Percentiles rank a stretch among this genome's conserved stretches.
Conservation (phyloP, 2,797 vertebrate species). For the Danio aesculapii region DNA sequence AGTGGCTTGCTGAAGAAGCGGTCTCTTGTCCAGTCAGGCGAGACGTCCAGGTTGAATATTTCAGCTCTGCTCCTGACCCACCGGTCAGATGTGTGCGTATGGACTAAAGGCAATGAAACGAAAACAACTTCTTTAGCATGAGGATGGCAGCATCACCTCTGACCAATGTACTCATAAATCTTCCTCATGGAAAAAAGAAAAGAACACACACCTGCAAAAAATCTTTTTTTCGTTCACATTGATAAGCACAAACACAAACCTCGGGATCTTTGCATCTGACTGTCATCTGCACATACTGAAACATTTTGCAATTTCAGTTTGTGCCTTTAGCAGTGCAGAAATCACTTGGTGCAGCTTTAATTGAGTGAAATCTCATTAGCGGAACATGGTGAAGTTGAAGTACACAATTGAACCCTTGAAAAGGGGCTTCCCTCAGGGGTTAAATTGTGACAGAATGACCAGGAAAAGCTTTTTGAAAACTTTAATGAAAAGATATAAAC, state of each 20-base stretch:
- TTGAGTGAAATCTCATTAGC: background rate
- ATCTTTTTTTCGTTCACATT: background rate
- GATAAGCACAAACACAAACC: background rate
- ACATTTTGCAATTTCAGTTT: background rate
- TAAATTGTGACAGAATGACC: background rate
- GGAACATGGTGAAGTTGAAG: background rate
- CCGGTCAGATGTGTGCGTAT: background rate
- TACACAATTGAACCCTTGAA: background rate
- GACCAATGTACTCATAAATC: slow-evolving; percentile 28
- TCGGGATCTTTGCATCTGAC: background rate
- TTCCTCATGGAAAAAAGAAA: background rate
- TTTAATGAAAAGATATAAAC: background rate
- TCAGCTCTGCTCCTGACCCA: slow-evolving; percentile 33
- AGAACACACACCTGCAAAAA: background rate
- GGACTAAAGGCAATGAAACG: slow-evolving; percentile 20
- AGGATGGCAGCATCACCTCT: background rate
- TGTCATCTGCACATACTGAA: background rate
- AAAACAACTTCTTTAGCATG: slow-evolving; percentile 33
- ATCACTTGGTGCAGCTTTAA: background rate
- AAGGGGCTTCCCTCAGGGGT: background rate
- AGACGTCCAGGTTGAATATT: slow-evolving; percentile 35
- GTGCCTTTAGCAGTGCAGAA: background rate
- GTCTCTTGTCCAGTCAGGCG: slow-evolving; percentile 29
- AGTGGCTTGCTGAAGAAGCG: slow-evolving; percentile 36
- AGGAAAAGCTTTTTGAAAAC: background rate